These are phyloP conservation scores for Gymnorhina tibicen DNA, from an alignment of 2,113 vertebrate species.

Conservation along the genomic window DNA sequence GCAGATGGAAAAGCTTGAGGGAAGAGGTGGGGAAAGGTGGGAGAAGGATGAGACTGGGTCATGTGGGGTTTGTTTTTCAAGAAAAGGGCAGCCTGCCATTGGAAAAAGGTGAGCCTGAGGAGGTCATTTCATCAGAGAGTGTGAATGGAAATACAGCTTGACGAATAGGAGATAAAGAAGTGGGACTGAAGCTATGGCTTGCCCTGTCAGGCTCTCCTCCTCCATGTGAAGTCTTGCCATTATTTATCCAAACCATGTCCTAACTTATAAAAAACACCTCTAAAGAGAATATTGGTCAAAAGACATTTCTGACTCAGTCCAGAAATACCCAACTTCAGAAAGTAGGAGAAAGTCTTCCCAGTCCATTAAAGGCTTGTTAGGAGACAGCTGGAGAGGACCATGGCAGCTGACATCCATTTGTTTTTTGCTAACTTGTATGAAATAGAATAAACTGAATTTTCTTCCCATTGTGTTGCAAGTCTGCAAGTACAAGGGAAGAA, in stretches of 20 bases:
- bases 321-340: background rate
- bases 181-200: background rate
- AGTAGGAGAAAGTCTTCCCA: background rate
- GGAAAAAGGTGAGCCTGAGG: background rate
- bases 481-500: background rate
- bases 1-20: background rate
- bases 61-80: background rate
- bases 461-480: background rate
- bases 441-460: background rate
- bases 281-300: background rate
- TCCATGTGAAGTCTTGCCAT: background rate
- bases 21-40: background rate
- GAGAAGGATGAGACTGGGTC: background rate
- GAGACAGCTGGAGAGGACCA: background rate
- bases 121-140: background rate
- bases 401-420: background rate
- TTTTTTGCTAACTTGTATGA: background rate
- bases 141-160: background rate
- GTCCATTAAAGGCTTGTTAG: background rate
- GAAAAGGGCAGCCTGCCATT: background rate
- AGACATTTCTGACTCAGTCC: background rate
- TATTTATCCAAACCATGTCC: background rate
- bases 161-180: background rate
- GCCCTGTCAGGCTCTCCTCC: background rate
- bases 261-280: background rate